These are phyloP conservation scores for Trachythela sp. DNA, from an alignment of 64 coral and sea anemone species.

Conservation along the genomic window DNA sequence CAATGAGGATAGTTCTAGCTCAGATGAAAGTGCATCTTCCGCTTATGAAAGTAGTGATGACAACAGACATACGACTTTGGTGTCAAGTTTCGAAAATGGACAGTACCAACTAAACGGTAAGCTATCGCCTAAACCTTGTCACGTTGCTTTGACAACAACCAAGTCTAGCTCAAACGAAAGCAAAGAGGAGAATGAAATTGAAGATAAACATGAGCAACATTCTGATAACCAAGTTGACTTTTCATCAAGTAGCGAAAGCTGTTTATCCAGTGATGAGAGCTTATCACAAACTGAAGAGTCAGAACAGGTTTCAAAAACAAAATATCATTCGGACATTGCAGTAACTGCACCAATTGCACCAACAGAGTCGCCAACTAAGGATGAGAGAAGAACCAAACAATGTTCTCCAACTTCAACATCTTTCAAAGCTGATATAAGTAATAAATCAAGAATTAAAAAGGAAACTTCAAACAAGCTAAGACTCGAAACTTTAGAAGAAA, in stretches of 20 bases:
- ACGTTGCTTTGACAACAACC: not conserved
- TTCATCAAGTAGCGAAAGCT: not conserved
- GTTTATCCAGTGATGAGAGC: not conserved
- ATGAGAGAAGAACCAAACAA: not conserved
- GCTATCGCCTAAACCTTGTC: not conserved
- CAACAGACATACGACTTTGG: not conserved
- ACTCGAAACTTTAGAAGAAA: constrained; percentile 9
- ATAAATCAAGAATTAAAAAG: not conserved
- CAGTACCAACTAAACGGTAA: not conserved
- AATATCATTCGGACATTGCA: not conserved
- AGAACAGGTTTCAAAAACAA: not conserved
- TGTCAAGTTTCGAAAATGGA: not conserved
- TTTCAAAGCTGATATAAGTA: not conserved
- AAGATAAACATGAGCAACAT: not conserved
- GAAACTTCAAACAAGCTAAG: not conserved
- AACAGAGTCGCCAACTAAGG: not conserved
- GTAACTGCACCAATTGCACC: not conserved
- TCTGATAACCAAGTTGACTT: not conserved
- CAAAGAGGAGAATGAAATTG: not conserved
- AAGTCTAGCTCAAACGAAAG: not conserved
- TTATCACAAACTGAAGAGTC: not conserved
- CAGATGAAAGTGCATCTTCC: not conserved
- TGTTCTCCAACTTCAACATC: not conserved
- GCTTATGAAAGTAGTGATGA: not conserved
- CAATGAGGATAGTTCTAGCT: not conserved